Percentiles rank a stretch among this genome's conserved stretches.
phyloP scores from a whole-genome alignment of 2,797 vertebrate species.

The Helarctos malayanus region DNA sequence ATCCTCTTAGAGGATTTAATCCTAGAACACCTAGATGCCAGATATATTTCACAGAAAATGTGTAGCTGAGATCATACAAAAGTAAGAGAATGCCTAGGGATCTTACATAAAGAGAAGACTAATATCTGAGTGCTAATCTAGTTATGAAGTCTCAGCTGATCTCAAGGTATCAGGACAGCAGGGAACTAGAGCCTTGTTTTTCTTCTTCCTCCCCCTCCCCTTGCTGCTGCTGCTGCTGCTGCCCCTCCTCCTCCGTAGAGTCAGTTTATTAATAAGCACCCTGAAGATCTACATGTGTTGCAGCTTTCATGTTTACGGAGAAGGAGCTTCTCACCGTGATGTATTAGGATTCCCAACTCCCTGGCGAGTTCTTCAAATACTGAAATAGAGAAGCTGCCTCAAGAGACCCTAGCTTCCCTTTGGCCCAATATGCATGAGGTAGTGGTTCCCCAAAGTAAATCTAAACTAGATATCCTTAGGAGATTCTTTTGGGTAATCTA shows the following conservation, averaged over 20 bases:
- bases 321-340: constrained; percentile 76
- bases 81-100: neutral
- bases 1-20: neutral
- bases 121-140: neutral
- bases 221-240: no score
- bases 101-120: neutral
- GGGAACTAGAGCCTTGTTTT: neutral
- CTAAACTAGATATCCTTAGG: constrained; percentile 69
- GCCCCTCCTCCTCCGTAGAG: neutral
- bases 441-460: constrained; percentile 63
- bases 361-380: constrained; percentile 75
- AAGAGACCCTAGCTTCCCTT: constrained; percentile 81
- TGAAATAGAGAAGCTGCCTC: constrained; percentile 82
- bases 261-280: constrained; percentile 86
- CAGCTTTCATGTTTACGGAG: constrained; percentile 84
- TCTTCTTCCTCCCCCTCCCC: neutral
- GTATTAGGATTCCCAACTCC: constrained; percentile 71
- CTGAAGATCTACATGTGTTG: constrained; percentile 86
- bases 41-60: neutral
- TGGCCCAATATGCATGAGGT: constrained; percentile 54
- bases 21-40: neutral
- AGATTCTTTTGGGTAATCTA: constrained; percentile 43
- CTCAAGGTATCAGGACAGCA: neutral
- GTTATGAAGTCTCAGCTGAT: neutral
- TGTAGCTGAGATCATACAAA: neutral